A percentile compares a stretch with the other conserved stretches of the same genome.
These are phyloP conservation scores for Colaptes auratus DNA, from an alignment of 2,113 vertebrate species.

Conservation along the genomic window DNA sequence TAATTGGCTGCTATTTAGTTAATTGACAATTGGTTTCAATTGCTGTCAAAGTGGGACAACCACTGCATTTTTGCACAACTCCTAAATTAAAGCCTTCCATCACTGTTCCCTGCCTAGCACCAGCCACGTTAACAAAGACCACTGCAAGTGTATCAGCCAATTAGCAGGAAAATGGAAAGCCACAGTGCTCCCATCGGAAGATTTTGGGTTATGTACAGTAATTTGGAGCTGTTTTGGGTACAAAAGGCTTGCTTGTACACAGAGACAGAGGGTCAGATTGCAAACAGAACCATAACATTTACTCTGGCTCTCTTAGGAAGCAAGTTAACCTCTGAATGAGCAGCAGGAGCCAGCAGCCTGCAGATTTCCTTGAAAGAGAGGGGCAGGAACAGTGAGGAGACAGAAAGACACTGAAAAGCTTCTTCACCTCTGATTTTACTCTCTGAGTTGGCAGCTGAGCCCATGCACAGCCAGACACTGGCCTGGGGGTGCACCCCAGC, in stretches of 20 bases:
- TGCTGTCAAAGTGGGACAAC: constrained; percentile 27
- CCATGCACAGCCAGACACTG: background rate
- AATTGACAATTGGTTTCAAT: constrained; percentile 48
- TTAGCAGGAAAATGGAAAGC: constrained; percentile 63
- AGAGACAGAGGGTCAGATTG: background rate
- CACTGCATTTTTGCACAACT: constrained; percentile 11
- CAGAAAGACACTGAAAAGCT: background rate
- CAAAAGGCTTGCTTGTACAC: background rate
- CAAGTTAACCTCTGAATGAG: background rate
- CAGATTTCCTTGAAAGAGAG: background rate
- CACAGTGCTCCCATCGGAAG: background rate
- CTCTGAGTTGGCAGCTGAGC: background rate
- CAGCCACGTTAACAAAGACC: constrained; percentile 21
- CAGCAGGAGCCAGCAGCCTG: background rate
- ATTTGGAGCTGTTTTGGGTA: constrained; percentile 53
- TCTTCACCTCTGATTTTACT: background rate
- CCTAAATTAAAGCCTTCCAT: constrained; percentile 16
- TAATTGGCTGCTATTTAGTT: constrained; percentile 57
- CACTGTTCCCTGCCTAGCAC: background rate
- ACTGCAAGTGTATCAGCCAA: constrained; percentile 35
- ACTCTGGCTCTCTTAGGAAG: background rate
- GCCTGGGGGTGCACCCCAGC: background rate
- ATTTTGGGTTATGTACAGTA: constrained; percentile 47
- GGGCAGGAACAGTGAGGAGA: background rate
- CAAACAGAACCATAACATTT: background rate